Base-by-base conservation (phyloP, 2,888 invertebrate species). In the Nemotelus pantherinus region DNA sequence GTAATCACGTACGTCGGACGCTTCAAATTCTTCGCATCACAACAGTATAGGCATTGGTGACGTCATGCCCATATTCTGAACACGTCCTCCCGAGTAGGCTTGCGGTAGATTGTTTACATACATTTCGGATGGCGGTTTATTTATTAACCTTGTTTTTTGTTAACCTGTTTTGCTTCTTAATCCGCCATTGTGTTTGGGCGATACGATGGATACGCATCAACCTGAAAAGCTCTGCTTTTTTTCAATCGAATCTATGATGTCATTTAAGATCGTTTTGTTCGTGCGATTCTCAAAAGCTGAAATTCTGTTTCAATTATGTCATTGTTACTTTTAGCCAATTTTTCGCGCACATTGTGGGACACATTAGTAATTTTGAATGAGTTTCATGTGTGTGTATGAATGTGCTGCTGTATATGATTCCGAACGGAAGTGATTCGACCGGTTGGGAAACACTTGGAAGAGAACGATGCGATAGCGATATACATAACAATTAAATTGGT, bases 301-400 rank as follows among this genome's bases (percentile, higher is more conserved):
- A 74, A 74, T 74, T 60, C 50, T 74, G 74, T 74, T 74, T 63
- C 47, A 60, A 74, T 74, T 74, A 74, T 74, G 74, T 74, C 74
- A 74, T 50, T 63, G 48, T 60, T 74, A 74, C 41, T 60, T 74
- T 74, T 74, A 74, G 60, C 39, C 39, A 43, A 60, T 25, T 58
- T 3, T 60, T 60, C 7, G 25, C 25, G 25, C 25, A 25, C 25
- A 25, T 25, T 25, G 25, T 25, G 25, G 25, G 25, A 25, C 25
- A 25, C 25, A 25, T 25, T 25, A 25, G 25, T 25, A 25, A 25
- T 25, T 25, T 25, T 25, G 25, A 25, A 25, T 25, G 25, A 25
- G 25, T 25, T 25, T 25, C 25, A 25, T 25, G 25, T 25, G 25
- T 25, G 25, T 25, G 25, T 25, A 25, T 25, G 25, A 25, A 25